Evolutionary conservation across 1,140 invertebrate genomes (phyloP).

Genomic region (Papilio helenus): DNA sequence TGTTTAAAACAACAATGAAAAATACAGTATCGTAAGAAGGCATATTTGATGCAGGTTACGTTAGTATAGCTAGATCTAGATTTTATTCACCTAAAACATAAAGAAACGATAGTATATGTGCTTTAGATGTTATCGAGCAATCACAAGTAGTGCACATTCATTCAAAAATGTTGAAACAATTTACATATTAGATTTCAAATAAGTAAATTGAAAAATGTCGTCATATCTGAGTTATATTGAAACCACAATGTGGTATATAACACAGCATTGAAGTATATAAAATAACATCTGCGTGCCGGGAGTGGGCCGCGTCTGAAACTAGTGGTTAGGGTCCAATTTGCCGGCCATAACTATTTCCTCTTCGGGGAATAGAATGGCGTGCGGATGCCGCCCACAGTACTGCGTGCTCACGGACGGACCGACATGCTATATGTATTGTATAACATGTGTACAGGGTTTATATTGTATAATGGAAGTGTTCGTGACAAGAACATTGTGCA

Average conservation of each 20-base stretch:
- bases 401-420: slow-evolving; percentile 70
- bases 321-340: slow-evolving; percentile 81
- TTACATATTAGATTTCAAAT: no score
- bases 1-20: no score
- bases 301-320: slow-evolving; percentile 55
- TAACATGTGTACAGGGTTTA: slow-evolving; percentile 30
- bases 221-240: neutral
- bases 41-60: no score
- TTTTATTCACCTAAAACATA: no score
- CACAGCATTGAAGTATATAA: slow-evolving; percentile 54
- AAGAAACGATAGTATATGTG: no score
- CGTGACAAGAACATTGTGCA: slow-evolving; percentile 30
- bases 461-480: slow-evolving; percentile 29
- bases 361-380: slow-evolving; percentile 81
- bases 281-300: slow-evolving; percentile 65
- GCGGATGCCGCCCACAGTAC: slow-evolving; percentile 67
- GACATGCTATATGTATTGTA: slow-evolving; percentile 51
- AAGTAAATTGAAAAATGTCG: neutral
- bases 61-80: no score
- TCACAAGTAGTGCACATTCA: no score
- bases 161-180: no score
- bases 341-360: slow-evolving; percentile 79
- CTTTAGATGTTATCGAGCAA: no score
- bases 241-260: slow-evolving; percentile 48
- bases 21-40: no score